A percentile compares a stretch with the other conserved stretches of the same genome.
phyloP scores from a whole-genome alignment of 2,797 vertebrate genomes.

The Synaphobranchus kaupii region DNA sequence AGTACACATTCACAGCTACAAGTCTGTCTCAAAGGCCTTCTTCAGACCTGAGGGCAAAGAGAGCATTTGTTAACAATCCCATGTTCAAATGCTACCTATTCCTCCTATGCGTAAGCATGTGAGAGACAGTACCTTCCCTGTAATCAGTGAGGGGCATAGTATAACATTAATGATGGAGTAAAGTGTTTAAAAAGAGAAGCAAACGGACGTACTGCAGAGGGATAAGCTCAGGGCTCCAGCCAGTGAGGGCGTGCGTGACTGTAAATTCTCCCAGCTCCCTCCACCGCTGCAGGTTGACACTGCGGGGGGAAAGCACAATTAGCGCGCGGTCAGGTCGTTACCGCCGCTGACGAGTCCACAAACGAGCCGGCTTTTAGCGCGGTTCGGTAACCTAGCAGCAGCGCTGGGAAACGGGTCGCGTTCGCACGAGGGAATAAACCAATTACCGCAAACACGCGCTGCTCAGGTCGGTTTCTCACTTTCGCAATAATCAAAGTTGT shows the following conservation, averaged over 20 bases:
- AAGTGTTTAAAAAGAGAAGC: neutral
- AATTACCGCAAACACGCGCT: conserved; percentile 1
- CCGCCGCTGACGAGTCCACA: neutral
- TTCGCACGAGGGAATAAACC: conserved; percentile 9
- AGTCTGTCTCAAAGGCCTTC: neutral
- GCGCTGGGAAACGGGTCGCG: neutral
- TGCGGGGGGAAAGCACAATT: conserved; percentile 53
- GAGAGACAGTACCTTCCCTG: neutral
- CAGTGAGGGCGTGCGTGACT: conserved; percentile 83
- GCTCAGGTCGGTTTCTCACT: neutral
- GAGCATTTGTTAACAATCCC: neutral
- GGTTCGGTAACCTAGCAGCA: conserved; percentile 2
- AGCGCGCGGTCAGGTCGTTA: conserved; percentile 1
- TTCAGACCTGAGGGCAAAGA: conserved; percentile 8
- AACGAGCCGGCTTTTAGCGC: neutral
- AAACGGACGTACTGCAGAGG: conserved; percentile 78
- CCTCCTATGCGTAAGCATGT: neutral
- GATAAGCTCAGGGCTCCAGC: conserved; percentile 88
- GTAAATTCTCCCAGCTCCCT: conserved; percentile 85
- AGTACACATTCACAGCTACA: neutral
- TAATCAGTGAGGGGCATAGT: neutral
- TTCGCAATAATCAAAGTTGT: neutral
- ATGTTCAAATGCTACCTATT: neutral
- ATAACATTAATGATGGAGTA: neutral
- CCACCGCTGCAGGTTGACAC: conserved; percentile 61